Percentiles rank a stretch among this genome's conserved stretches.
Evolutionary conservation across 1,140 invertebrate species (phyloP).

Genomic region (Atta texana): DNA sequence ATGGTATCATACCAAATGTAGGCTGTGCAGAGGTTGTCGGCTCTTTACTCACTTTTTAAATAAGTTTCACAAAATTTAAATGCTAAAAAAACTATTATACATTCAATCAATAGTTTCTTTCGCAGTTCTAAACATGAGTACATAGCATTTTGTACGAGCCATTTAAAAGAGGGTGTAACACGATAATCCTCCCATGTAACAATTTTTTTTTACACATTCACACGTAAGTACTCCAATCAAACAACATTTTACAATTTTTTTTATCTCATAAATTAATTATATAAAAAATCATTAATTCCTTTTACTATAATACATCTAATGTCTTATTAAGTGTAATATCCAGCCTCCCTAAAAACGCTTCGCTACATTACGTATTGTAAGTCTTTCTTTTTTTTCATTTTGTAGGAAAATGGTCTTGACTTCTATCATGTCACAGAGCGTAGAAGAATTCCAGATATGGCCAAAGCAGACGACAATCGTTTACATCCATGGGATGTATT

Average conservation of each 20-base stretch:
- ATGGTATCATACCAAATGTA: constrained; percentile 55
- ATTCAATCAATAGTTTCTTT: constrained; percentile 63
- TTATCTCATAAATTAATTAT: constrained; percentile 85
- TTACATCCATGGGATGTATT: constrained; percentile 86
- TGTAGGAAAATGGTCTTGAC: constrained; percentile 83
- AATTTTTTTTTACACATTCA: constrained; percentile 72
- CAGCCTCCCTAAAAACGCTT: constrained; percentile 79
- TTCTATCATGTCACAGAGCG: constrained; percentile 81
- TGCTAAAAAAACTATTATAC: constrained; percentile 63
- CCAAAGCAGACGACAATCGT: constrained; percentile 77
- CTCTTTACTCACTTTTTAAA: constrained; percentile 63
- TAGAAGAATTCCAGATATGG: constrained; percentile 80
- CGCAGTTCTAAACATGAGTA: constrained; percentile 61
- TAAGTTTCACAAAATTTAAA: constrained; percentile 64
- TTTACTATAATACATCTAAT: constrained; percentile 84
- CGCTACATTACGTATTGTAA: constrained; percentile 74
- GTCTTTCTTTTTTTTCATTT: constrained; percentile 70
- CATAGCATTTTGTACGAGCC: constrained; percentile 58
- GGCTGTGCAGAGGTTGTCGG: constrained; percentile 58
- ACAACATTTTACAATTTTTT: constrained; percentile 77
- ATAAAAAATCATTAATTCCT: constrained; percentile 83
- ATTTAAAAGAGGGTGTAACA: constrained; percentile 62
- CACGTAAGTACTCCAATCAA: constrained; percentile 78
- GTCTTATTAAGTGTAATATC: constrained; percentile 80
- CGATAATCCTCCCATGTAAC: constrained; percentile 67